A percentile compares a stretch with the other conserved stretches of the same genome.
phyloP scores from a whole-genome alignment of 1,140 invertebrate genomes.

The Drusus annulatus region DNA sequence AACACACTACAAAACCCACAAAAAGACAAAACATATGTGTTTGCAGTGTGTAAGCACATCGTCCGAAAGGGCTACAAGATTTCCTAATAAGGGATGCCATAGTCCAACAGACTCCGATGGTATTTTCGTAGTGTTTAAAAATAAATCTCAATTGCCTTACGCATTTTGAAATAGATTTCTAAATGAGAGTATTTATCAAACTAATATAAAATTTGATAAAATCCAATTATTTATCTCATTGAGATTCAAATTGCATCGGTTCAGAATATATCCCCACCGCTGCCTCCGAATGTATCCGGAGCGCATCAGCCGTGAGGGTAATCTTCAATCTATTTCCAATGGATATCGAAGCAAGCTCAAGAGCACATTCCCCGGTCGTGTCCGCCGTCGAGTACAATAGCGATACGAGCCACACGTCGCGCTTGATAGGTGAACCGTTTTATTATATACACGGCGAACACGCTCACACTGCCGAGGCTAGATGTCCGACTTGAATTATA shows the following conservation, averaged over 20 bases:
- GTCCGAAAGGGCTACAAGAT: too few relatives aligned
- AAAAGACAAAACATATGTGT: too few relatives aligned
- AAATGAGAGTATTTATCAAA: too few relatives aligned
- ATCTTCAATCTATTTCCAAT: constrained; percentile 27
- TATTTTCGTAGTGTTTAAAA: too few relatives aligned
- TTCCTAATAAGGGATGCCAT: too few relatives aligned
- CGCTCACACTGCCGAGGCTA: neutral
- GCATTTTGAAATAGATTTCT: too few relatives aligned
- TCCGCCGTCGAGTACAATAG: neutral
- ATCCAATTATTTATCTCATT: too few relatives aligned
- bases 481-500: neutral
- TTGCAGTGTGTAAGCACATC: too few relatives aligned
- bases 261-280: neutral
- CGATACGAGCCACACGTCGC: constrained; percentile 14
- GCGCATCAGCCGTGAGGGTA: constrained; percentile 9
- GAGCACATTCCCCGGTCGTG: constrained; percentile 33
- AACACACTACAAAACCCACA: too few relatives aligned
- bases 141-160: too few relatives aligned
- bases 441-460: neutral
- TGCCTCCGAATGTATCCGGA: neutral
- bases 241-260: neutral
- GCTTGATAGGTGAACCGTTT: constrained; percentile 17
- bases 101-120: too few relatives aligned
- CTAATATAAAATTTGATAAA: too few relatives aligned
- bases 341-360: constrained; percentile 6